Percentiles rank a stretch among this genome's conserved stretches.
Evolutionary conservation across 2,888 invertebrate species (phyloP).

Genomic region (Dione juno): DNA sequence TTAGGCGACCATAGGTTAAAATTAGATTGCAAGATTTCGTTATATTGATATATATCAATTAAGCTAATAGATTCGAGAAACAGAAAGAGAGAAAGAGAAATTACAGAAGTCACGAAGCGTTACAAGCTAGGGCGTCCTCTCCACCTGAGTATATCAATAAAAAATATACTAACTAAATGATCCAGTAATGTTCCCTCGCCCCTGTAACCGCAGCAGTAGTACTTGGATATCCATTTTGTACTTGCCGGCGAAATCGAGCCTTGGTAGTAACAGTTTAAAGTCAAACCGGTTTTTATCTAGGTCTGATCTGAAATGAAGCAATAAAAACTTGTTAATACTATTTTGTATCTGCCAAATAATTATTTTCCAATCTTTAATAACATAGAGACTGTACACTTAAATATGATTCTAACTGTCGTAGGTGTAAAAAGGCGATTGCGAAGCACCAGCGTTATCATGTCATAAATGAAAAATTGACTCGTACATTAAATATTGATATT

Average conservation of each 20-base stretch:
- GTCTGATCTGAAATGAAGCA: conserved; percentile 80
- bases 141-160: neutral
- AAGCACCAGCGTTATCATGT: neutral
- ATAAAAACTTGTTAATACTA: conserved; percentile 12
- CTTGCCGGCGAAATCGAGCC: conserved; percentile 85
- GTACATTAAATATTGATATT: neutral
- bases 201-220: conserved; percentile 84
- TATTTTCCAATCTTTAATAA: neutral
- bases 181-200: conserved; percentile 86
- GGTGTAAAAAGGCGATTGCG: too few species aligned
- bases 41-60: too few species aligned
- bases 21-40: too few species aligned
- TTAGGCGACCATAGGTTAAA: too few species aligned
- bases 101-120: too few species aligned
- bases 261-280: conserved; percentile 84
- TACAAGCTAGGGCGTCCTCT: too few species aligned
- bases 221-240: conserved; percentile 88
- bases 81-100: too few species aligned
- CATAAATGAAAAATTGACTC: neutral
- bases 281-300: conserved; percentile 85
- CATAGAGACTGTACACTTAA: neutral
- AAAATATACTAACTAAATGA: conserved; percentile 85
- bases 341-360: neutral
- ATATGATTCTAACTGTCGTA: neutral
- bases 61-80: too few species aligned